Evolutionary conservation across 2,113 vertebrate genomes (phyloP).

Genomic region (Cyanoliseus patagonus): DNA sequence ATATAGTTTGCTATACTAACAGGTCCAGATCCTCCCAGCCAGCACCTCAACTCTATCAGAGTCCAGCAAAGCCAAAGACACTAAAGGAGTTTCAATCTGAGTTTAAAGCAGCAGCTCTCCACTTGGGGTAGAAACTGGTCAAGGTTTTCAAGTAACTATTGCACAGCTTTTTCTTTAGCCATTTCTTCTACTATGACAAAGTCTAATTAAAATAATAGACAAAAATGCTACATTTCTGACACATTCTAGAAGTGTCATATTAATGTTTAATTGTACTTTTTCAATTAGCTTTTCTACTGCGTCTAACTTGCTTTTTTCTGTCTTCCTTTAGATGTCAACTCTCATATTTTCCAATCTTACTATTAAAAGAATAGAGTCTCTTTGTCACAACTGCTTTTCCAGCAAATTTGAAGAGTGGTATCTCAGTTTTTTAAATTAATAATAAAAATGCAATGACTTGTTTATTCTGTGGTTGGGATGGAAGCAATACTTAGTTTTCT

Average conservation of each 20-base stretch:
- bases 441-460: background rate
- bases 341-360: background rate
- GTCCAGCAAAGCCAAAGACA: background rate
- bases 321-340: background rate
- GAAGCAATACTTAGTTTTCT: background rate
- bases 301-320: background rate
- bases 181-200: background rate
- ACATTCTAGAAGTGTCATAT: background rate
- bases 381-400: background rate
- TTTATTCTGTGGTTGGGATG: background rate
- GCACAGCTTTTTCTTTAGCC: background rate
- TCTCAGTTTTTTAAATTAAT: background rate
- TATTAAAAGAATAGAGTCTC: background rate
- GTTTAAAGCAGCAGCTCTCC: background rate
- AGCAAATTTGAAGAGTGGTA: background rate
- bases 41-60: background rate
- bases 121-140: background rate
- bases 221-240: background rate
- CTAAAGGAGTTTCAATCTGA: background rate
- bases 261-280: background rate
- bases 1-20: background rate
- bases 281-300: background rate
- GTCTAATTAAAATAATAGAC: background rate
- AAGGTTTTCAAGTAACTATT: background rate
- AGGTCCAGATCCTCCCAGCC: background rate